A percentile compares a stretch with the other conserved stretches of the same genome.
Evolutionary conservation across 2,113 vertebrate genomes (phyloP).

Genomic region (Tretioscincus oriximinensis): DNA sequence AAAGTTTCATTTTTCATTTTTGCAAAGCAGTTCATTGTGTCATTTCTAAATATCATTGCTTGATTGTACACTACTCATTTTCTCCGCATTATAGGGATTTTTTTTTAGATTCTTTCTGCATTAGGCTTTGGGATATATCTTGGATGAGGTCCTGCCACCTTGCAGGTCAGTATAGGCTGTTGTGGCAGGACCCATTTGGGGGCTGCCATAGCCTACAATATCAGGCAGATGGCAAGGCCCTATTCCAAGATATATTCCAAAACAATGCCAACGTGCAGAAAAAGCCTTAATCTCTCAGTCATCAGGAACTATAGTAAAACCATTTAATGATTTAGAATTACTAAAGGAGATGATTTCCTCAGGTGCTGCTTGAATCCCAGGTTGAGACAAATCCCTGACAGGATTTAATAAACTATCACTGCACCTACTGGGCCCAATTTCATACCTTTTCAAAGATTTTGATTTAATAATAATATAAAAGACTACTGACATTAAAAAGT

Average conservation of each 20-base stretch:
- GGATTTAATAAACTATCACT: constrained; percentile 57
- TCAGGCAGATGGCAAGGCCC: no score
- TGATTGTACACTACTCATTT: not conserved
- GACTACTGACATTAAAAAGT: constrained; percentile 31
- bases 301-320: constrained; percentile 44
- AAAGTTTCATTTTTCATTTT: not conserved
- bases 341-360: constrained; percentile 49
- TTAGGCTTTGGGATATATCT: no score
- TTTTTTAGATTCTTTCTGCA: not conserved
- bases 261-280: no score
- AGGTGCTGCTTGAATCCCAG: constrained; percentile 47
- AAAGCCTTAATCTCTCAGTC: constrained; percentile 40
- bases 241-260: no score
- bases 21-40: not conserved
- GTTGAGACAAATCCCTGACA: constrained; percentile 56
- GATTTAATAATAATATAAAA: constrained; percentile 36
- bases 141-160: no score
- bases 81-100: constrained; percentile 19
- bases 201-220: no score
- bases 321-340: constrained; percentile 58
- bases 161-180: no score
- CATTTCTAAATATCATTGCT: not conserved
- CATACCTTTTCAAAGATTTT: constrained; percentile 49
- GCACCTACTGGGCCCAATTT: constrained; percentile 59
- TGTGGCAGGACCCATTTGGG: no score